phyloP scores from a whole-genome alignment of 1,140 invertebrate genomes.

The Drosophila ercepeae region DNA sequence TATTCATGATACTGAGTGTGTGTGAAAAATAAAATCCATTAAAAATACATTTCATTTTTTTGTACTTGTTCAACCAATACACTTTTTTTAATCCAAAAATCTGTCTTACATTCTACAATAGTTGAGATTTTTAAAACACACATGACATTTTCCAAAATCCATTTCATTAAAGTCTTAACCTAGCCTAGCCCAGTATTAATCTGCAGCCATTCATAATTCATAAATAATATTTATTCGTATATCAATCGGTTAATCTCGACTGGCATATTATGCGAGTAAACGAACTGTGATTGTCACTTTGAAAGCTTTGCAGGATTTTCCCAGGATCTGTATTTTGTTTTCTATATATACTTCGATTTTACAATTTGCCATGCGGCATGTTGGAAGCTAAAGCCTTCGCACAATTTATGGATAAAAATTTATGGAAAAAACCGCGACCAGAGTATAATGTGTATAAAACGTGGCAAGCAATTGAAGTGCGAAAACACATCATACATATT shows the following conservation, averaged over 20 bases:
- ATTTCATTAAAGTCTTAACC: conserved; percentile 12
- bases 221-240: not conserved
- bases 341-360: conserved; percentile 40
- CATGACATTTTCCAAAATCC: not conserved
- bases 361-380: conserved; percentile 39
- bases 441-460: conserved; percentile 19
- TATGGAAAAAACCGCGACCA: conserved; percentile 4
- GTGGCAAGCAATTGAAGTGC: conserved; percentile 45
- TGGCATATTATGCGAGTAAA: conserved; percentile 49
- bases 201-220: conserved; percentile 31
- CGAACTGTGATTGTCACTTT: conserved; percentile 48
- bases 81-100: not conserved
- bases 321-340: conserved; percentile 13
- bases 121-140: not conserved
- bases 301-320: conserved; percentile 21
- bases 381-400: conserved; percentile 20
- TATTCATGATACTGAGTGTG: not conserved
- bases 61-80: not conserved
- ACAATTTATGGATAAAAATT: conserved; percentile 49
- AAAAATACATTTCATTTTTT: conserved; percentile 3
- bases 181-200: no score
- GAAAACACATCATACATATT: conserved; percentile 61
- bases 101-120: not conserved
- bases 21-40: conserved; percentile 31
- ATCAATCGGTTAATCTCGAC: conserved; percentile 39